phyloP scores from a whole-genome alignment of 2,797 vertebrate species.

The Mus spretus region DNA sequence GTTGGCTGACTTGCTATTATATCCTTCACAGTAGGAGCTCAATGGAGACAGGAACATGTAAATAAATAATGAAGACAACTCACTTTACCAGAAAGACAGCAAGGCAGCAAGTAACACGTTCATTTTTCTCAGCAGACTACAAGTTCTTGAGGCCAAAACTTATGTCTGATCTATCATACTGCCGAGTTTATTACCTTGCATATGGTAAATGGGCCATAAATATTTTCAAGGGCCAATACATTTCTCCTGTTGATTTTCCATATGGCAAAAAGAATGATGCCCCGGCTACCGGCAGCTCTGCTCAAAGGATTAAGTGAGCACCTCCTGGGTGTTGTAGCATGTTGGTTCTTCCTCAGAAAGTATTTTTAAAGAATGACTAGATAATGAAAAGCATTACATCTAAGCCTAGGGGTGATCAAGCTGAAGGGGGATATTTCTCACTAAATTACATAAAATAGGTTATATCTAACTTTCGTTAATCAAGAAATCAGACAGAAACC shows the following conservation, averaged over 20 bases:
- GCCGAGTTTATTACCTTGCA: slow-evolving; percentile 8
- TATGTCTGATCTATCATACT: slow-evolving; percentile 6
- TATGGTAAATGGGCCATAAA: slow-evolving; percentile 51
- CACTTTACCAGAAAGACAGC: slow-evolving; percentile 37
- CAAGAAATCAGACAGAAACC: slow-evolving; percentile 74
- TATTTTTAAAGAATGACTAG: slow-evolving; percentile 56
- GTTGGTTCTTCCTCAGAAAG: slow-evolving; percentile 74
- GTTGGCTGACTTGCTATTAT: background rate
- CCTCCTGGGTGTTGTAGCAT: slow-evolving; percentile 72
- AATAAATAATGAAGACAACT: slow-evolving; percentile 49
- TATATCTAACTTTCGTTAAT: slow-evolving; percentile 77
- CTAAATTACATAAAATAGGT: slow-evolving; percentile 62
- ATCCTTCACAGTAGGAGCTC: background rate
- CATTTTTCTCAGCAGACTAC: slow-evolving; percentile 45
- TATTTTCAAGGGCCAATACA: slow-evolving; percentile 82
- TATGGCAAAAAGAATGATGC: slow-evolving; percentile 72
- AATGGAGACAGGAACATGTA: background rate
- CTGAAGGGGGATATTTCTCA: slow-evolving; percentile 38
- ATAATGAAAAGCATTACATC: slow-evolving; percentile 72
- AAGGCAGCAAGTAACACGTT: background rate
- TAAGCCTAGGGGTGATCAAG: slow-evolving; percentile 46
- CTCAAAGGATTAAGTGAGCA: slow-evolving; percentile 82
- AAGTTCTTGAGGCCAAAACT: slow-evolving; percentile 28
- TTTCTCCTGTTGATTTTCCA: slow-evolving; percentile 84
- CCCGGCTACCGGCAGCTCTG: slow-evolving; percentile 73